phyloP scores from a whole-genome alignment of 1,140 invertebrate genomes.

The Drosophila persimilis region DNA sequence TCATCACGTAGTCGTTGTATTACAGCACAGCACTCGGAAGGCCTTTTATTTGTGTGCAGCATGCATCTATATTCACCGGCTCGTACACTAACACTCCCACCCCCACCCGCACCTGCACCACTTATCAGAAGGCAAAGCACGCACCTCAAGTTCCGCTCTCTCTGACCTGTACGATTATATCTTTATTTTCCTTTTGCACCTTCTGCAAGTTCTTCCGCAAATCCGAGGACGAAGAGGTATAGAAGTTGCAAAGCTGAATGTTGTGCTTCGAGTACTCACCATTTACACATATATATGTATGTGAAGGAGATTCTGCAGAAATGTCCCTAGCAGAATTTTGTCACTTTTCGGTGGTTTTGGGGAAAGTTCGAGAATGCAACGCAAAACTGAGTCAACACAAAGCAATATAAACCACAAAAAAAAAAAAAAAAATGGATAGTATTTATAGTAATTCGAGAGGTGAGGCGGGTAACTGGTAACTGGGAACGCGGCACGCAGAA shows the following conservation, averaged over 20 bases:
- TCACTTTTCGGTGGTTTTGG: slow-evolving; percentile 1
- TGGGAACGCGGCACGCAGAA: no score
- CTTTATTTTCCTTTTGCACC: no score
- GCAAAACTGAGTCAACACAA: background rate
- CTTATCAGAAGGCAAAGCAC: slow-evolving; percentile 21
- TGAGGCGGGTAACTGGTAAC: no score
- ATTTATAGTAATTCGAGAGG: background rate
- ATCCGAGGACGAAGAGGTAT: background rate
- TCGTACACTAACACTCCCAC: no score
- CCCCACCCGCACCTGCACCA: background rate
- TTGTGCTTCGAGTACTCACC: slow-evolving; percentile 40
- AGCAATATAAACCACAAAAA: slow-evolving; percentile 9
- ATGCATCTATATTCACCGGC: no score
- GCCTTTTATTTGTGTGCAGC: no score
- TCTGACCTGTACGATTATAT: no score
- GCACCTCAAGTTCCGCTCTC: slow-evolving; percentile 13
- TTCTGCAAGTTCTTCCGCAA: background rate
- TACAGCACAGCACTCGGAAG: no score
- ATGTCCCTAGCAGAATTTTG: background rate
- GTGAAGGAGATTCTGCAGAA: slow-evolving; percentile 43
- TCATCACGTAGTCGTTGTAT: no score
- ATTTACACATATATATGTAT: slow-evolving; percentile 70
- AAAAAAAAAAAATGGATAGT: background rate
- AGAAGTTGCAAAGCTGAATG: no score
- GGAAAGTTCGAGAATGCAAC: slow-evolving; percentile 21